Percentiles rank a stretch among this genome's conserved stretches.
phyloP scores from a whole-genome alignment of 1,140 invertebrate species.

The Diorhabda sublineata region DNA sequence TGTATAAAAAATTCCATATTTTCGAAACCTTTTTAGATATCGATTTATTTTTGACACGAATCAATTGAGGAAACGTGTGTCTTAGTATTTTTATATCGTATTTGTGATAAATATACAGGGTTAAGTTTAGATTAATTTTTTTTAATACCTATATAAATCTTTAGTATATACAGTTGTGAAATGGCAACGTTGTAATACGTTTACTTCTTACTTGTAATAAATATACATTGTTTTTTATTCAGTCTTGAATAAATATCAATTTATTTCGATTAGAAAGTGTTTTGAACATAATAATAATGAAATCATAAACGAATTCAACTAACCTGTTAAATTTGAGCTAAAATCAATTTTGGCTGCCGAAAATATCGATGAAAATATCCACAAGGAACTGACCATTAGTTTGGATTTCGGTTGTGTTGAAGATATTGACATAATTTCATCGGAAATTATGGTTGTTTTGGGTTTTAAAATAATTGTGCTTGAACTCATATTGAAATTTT shows the following conservation, averaged over 20 bases:
- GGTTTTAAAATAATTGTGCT: constrained; percentile 21
- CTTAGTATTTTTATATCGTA: too few species aligned
- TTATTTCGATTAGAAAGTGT: neutral
- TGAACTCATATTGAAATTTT: constrained; percentile 23
- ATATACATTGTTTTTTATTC: neutral
- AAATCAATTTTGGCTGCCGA: constrained; percentile 30
- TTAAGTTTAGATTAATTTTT: neutral
- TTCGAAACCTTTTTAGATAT: too few species aligned
- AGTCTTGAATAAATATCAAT: neutral
- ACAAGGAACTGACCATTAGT: constrained; percentile 15
- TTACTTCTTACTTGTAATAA: neutral
- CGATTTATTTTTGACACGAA: too few species aligned
- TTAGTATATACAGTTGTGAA: neutral
- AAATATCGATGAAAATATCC: constrained; percentile 29
- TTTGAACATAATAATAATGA: neutral
- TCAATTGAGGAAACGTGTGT: too few species aligned
- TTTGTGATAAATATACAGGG: too few species aligned
- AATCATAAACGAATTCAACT: neutral
- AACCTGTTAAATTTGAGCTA: constrained; percentile 25
- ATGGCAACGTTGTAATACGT: neutral
- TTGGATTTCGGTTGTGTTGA: constrained; percentile 6
- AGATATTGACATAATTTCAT: constrained; percentile 7
- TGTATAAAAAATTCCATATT: too few species aligned
- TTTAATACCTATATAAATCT: neutral
- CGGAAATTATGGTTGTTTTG: constrained; percentile 8